Evolutionary conservation across 2,888 invertebrate genomes (phyloP), one percentile per base, ranked within the genome.

Genomic region (Papilio protenor): DNA sequence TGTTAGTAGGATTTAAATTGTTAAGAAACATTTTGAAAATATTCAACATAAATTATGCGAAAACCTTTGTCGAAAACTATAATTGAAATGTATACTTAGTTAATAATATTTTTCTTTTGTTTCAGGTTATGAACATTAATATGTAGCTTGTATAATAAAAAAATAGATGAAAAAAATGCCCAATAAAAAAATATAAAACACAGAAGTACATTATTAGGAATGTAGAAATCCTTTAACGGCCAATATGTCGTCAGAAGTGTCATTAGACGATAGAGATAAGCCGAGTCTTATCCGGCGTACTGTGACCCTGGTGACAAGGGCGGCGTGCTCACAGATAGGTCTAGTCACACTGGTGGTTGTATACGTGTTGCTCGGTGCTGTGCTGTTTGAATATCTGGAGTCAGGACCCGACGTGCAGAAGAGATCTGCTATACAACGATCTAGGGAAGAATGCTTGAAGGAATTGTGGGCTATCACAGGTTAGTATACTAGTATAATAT

Each of bases 391-490:
- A 85, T 95, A 96, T 81, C 92, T 98, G 85, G 98, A 98, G 90
- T 96, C 96, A 18, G 96, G 96, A n/a, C 95, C 96, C 80, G 96
- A 96, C 84, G 94, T 96, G 81, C 95, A 96, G 84, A 96, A 96
- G 87, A 94, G 96, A 81, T 95, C 96, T 1, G 95, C 95, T 57
- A 96, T 96, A 81, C 95, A 96, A 84, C 93, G 95, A 81, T 96
- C 96, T 80, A 95, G 96, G 49, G 96, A 96, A 84, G 96, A 96
- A 88, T 97, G 97, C 83, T 89, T 97, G 82, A 95, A 96, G 82
- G 97, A 97, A 87, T 95, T 97, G 18, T 97, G 97, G 97, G 96
- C 96, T 81, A 97, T 97, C 83, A 97, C 97, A 95, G 97, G 97
- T 97, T 85, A 93, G 95, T 59, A 59, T 14, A 27, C 0, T 14